Base-by-base conservation (phyloP, 2,113 vertebrate species). In the Grantiella picta region DNA sequence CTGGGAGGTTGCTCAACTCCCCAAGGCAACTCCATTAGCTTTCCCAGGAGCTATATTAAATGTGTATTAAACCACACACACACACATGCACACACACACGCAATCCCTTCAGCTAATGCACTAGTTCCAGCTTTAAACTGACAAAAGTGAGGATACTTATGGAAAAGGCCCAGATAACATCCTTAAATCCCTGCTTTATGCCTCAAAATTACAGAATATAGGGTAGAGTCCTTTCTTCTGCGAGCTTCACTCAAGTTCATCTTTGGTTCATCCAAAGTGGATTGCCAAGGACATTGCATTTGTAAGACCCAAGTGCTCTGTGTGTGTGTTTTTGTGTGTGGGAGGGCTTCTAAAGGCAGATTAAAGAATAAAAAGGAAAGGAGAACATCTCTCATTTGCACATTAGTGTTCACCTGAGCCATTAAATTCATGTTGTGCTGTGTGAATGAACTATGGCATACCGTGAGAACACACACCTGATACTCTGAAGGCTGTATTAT, bases 1-100 rank as follows among this genome's bases (percentile, higher is more conserved):
- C 92, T 93, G 96, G 89, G 94, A 96, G 95, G 92, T 93, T 97
- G 96, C 96, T 98, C 94, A 95, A 53, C 95, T 97, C 95, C 97
- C 97, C 52, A 97, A 82, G 96, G 97, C 96, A 97, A 94, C 87
- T 96, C 96, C 90, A 97, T 98, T 98, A 97, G 87, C 93, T 96
- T 97, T 97, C 97, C 96, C 97, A 95, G 84, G 96, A 97, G 96
- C 91, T 83, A 60, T 92, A 96, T 98, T 95, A 96, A 96, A 96
- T 89, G 92, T 33, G 50, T 97, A 90, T 97, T 97, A 96, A 97
- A 94, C 70, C 92, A 82, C 72, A 78, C 60, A 45, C 61, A 73
- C 35, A 65, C 50, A 81, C 50, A 92, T 38, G 38, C 56, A 63
- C 52, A 82, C 47, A 92, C 42, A 61, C 53, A 50, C 66, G 77